Evolutionary conservation across 1,140 invertebrate species (phyloP).

Genomic region (Drosophila ogumai): DNA sequence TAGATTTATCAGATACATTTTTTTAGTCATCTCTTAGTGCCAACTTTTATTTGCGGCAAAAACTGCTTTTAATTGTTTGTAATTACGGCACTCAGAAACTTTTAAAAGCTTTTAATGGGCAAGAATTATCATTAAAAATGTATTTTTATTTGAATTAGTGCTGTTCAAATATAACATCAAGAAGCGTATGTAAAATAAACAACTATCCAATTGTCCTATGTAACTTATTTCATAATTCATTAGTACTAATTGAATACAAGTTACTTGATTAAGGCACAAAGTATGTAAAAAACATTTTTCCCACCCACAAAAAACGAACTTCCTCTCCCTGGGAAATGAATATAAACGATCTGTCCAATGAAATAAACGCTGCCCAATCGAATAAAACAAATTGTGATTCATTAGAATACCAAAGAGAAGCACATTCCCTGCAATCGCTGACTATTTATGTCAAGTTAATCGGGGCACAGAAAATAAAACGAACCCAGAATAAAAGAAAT

Average conservation of each 20-base stretch:
- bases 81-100: not conserved
- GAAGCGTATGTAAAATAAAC: not conserved
- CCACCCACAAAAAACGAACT: constrained; percentile 28
- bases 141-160: not conserved
- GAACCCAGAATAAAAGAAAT: constrained; percentile 15
- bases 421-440: constrained; percentile 25
- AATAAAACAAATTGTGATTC: constrained; percentile 69
- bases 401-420: constrained; percentile 45
- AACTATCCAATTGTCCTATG: not conserved
- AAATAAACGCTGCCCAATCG: constrained; percentile 43
- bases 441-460: constrained; percentile 44
- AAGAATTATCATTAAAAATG: not conserved
- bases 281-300: constrained; percentile 20
- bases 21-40: too few relatives aligned
- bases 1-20: not conserved
- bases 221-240: not conserved
- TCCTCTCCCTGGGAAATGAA: constrained; percentile 41
- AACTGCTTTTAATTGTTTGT: not conserved
- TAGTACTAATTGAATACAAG: constrained; percentile 8
- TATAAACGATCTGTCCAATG: constrained; percentile 66
- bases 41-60: not conserved
- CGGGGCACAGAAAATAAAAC: constrained; percentile 16
- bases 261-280: constrained; percentile 2
- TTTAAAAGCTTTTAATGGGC: not conserved
- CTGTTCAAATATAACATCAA: not conserved